A percentile compares a stretch with the other conserved stretches of the same genome.
Conservation (phyloP, 2,888 invertebrate species). For the Drosophila tripunctata region DNA sequence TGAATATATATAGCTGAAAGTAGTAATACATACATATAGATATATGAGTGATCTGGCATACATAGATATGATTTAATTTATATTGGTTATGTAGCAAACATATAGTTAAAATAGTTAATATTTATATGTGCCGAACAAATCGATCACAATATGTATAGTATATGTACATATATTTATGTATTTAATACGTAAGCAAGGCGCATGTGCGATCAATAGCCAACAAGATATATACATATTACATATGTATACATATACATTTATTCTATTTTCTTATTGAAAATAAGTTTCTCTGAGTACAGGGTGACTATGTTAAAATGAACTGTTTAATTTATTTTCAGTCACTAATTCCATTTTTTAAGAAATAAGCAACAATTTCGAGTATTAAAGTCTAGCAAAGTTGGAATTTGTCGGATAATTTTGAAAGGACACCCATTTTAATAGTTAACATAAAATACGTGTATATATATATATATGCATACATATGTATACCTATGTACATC, state of each 20-base stretch:
- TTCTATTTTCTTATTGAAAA: too few species aligned
- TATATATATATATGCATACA: neutral
- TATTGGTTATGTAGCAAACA: too few species aligned
- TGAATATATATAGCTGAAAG: neutral
- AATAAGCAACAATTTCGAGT: too few species aligned
- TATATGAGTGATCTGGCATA: neutral
- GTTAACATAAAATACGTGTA: too few species aligned
- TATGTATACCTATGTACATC: neutral
- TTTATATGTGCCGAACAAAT: too few species aligned
- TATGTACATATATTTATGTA: neutral
- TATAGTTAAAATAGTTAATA: too few species aligned
- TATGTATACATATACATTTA: neutral
- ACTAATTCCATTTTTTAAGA: too few species aligned
- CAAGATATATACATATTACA: neutral
- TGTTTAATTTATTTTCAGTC: too few species aligned
- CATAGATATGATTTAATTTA: too few species aligned
- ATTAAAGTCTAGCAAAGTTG: too few species aligned
- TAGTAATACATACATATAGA: neutral
- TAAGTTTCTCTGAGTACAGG: neutral
- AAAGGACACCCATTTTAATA: neutral
- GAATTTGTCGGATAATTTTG: neutral
- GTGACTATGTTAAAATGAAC: too few species aligned
- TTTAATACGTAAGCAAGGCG: neutral
- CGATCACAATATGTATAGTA: neutral
- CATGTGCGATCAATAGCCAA: constrained; percentile 15